A percentile compares a stretch with the other conserved stretches of the same genome.
Conservation (phyloP, 2,113 vertebrate species). For the Pygoscelis adeliae region DNA sequence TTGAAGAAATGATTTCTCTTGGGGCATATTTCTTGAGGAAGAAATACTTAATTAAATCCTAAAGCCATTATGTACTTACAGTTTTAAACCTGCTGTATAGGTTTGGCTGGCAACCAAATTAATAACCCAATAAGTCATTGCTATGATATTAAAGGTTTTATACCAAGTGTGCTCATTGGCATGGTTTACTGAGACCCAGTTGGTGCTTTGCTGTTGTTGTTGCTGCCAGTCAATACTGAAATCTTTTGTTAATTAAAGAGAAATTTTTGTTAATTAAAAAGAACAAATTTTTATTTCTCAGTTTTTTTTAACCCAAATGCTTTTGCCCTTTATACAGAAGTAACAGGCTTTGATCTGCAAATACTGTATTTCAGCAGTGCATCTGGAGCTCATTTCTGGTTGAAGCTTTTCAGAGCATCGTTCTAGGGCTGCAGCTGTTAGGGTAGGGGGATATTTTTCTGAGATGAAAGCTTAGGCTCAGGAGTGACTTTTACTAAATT, state of each 20-base stretch:
- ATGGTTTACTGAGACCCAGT: neutral
- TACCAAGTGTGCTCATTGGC: neutral
- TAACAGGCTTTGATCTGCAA: slow-evolving; percentile 26
- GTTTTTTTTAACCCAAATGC: neutral
- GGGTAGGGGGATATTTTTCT: neutral
- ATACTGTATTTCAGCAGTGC: slow-evolving; percentile 27
- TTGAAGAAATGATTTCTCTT: neutral
- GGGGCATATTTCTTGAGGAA: neutral
- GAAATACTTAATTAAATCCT: neutral
- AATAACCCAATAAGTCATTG: slow-evolving; percentile 30
- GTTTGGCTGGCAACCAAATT: slow-evolving; percentile 10
- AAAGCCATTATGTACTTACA: neutral
- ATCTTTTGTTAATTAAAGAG: slow-evolving; percentile 38
- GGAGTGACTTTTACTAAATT: slow-evolving; percentile 11
- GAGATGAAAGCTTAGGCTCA: slow-evolving; percentile 27
- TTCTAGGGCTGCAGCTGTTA: slow-evolving; percentile 21
- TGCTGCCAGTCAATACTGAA: neutral
- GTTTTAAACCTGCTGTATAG: neutral
- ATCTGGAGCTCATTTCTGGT: slow-evolving; percentile 47
- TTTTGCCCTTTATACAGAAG: slow-evolving; percentile 7
- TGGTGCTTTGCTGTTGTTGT: neutral
- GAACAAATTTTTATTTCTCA: slow-evolving; percentile 15
- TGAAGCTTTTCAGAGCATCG: neutral
- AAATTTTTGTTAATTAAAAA: slow-evolving; percentile 29
- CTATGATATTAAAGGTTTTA: neutral